Percentiles rank a stretch among this genome's conserved stretches.
Conservation (phyloP, 2,888 invertebrate species). For the Lampropteryx suffumata region DNA sequence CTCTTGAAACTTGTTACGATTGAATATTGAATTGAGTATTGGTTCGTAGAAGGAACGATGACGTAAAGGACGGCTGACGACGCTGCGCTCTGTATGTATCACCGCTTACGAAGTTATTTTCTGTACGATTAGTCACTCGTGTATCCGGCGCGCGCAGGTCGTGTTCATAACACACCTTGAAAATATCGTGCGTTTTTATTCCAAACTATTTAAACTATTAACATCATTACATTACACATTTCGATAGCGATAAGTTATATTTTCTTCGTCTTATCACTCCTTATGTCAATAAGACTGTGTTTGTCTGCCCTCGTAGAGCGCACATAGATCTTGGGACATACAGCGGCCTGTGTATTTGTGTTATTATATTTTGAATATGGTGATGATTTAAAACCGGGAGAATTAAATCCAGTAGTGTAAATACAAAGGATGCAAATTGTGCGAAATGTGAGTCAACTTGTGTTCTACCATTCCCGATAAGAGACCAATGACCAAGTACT, state of each 20-base stretch:
- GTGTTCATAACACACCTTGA: slow-evolving; percentile 39
- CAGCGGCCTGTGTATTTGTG: too few relatives aligned
- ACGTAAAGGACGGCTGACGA: slow-evolving; percentile 43
- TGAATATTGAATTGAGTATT: slow-evolving; percentile 53
- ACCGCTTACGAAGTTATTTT: slow-evolving; percentile 81
- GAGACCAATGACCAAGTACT: slow-evolving; percentile 2
- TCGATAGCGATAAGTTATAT: slow-evolving; percentile 15
- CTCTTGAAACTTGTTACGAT: slow-evolving; percentile 1
- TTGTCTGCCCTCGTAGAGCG: slow-evolving; percentile 21
- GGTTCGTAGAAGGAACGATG: slow-evolving; percentile 75
- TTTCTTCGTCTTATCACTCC: slow-evolving; percentile 25
- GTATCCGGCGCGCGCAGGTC: slow-evolving; percentile 75
- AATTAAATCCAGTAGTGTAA: background rate
- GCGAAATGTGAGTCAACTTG: slow-evolving; percentile 37
- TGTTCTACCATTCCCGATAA: slow-evolving; percentile 8
- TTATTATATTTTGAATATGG: too few relatives aligned
- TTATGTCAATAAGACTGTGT: slow-evolving; percentile 24
- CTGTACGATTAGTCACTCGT: slow-evolving; percentile 80
- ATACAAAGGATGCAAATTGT: slow-evolving; percentile 10
- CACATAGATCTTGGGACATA: slow-evolving; percentile 9
- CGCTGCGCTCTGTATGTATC: slow-evolving; percentile 70
- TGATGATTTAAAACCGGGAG: too few relatives aligned
- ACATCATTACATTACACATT: slow-evolving; percentile 26
- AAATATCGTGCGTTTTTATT: slow-evolving; percentile 29
- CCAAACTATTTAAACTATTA: slow-evolving; percentile 1